Evolutionary conservation across 2,797 vertebrate genomes (phyloP).

Genomic region (Parauchenoglanis ngamensis): DNA sequence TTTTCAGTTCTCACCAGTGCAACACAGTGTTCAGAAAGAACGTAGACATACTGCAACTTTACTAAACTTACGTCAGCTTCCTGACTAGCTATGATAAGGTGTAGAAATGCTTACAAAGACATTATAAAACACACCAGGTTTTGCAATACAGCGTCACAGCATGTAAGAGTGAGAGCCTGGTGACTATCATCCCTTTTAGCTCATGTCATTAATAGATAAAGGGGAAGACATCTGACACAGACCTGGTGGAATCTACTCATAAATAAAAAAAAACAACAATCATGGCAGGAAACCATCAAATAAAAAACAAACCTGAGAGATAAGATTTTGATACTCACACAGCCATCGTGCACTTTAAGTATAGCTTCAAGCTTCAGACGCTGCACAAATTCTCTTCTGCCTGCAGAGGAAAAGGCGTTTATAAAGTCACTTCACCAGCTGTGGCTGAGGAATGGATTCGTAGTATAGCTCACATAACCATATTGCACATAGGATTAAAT

Average conservation of each 20-base stretch:
- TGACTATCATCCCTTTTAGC: neutral
- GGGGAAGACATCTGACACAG: neutral
- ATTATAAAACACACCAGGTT: neutral
- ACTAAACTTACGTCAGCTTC: neutral
- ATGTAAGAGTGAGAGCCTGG: neutral
- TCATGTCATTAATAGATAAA: neutral
- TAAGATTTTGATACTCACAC: constrained; percentile 81
- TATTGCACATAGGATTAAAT: neutral
- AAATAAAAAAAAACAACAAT: neutral
- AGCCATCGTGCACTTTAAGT: constrained; percentile 95
- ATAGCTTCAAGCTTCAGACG: constrained; percentile 97
- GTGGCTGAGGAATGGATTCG: neutral
- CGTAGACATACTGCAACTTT: neutral
- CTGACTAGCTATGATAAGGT: neutral
- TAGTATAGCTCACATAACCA: too few species aligned
- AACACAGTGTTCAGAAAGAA: neutral
- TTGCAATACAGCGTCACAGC: constrained; percentile 5
- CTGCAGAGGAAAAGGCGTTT: constrained; percentile 70
- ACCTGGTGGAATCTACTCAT: neutral
- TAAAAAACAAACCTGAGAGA: constrained; percentile 8
- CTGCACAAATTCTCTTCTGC: constrained; percentile 98
- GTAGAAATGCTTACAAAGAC: neutral
- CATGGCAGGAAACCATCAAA: neutral
- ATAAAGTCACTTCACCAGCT: constrained; percentile 4
- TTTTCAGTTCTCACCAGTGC: neutral